Evolutionary conservation across 2,888 invertebrate species (phyloP), one percentile per base, ranked within the genome.

Genomic region (Drosophila neonasuta): DNA sequence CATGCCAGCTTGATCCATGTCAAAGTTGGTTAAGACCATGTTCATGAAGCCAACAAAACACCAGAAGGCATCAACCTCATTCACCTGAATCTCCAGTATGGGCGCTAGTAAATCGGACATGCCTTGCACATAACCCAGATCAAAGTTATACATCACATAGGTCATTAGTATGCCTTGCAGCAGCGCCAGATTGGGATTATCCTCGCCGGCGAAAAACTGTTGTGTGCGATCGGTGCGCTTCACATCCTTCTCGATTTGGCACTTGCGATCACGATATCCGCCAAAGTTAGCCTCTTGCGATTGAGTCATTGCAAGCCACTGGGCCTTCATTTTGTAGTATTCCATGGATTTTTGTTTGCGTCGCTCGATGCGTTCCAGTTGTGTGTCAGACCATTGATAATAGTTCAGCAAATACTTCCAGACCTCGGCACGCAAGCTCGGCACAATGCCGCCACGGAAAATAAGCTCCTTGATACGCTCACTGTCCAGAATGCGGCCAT

Each of bases 1-100:
- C 96, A 99, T 99, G 55, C 97, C 97, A 1, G 96, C 95, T 91
- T 99, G 99, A 91, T 99, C 98, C 92, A 98, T 95, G 89, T 98
- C 98, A 91, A 99, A 99, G 92, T 99, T 99, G 11, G 94, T 93
- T 69, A 94, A 94, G 90, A 99, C 95, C 92, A 94, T 95, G 66
- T 99, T 95, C 98, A 99, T 99, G 85, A 99, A 97, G 8, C 98
- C 98, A 39, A 97, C 98, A 90, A 99, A 99, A 91, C 98, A 98
- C 99, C 99, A 99, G 92, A 99, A 99, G 0, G 97, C 95, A 89
- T 99, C 98, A 3, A 97, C 97, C 91, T 99, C 99, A 88, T 97
- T 95, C 74, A 95, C 95, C 92, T 88, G 77, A 48, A 99, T 93
- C 87, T 95, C 94, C 58, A 99, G 92, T 82, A 99, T 94, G 0